Percentiles rank a stretch among this genome's conserved stretches.
Conservation (phyloP, 1,140 invertebrate species). For the Cryptotermes secundus region DNA sequence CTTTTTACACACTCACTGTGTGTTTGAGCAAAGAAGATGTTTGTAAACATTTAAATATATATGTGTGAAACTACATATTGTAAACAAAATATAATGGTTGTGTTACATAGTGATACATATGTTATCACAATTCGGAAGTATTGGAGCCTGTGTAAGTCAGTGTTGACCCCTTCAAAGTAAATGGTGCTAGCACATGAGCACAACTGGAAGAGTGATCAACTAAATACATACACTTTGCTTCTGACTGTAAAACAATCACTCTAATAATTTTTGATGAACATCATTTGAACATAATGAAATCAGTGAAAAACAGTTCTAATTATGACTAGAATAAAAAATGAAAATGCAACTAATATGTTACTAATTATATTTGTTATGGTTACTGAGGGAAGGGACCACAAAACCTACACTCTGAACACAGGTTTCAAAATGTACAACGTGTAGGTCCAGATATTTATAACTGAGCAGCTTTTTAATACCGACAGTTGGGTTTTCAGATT, state of each 20-base stretch:
- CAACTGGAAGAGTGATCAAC: background rate
- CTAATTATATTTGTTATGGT: background rate
- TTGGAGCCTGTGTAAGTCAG: background rate
- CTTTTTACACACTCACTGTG: background rate
- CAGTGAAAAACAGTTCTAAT: no score
- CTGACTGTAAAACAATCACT: no score
- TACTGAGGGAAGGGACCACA: background rate
- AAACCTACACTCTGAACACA: background rate
- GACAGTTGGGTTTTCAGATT: background rate
- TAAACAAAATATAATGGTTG: background rate
- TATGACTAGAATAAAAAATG: no score
- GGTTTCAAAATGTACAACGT: background rate
- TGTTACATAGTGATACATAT: background rate
- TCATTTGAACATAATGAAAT: no score
- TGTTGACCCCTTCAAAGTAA: background rate
- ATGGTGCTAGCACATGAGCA: background rate
- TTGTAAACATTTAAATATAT: background rate
- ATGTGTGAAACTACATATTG: background rate
- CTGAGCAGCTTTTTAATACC: background rate
- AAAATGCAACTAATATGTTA: no score
- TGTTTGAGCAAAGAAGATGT: background rate
- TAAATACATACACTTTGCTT: no score
- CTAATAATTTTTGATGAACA: no score
- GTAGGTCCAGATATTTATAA: background rate
- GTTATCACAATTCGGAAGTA: background rate